phyloP scores from a whole-genome alignment of 2,113 vertebrate genomes.

The Procapra przewalskii region DNA sequence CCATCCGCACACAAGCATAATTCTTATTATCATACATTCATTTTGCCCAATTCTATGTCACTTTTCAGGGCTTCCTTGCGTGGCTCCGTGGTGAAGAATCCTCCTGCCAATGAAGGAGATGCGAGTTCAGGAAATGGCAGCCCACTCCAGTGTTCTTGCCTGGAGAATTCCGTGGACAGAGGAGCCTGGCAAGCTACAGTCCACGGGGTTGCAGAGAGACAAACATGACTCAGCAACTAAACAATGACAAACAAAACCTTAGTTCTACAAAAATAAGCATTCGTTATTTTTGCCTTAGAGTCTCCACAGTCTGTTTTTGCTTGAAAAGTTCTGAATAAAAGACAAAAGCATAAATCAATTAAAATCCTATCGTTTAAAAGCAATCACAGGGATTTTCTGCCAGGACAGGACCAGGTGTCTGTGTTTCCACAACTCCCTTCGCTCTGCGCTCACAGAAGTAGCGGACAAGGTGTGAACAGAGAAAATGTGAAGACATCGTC shows the following conservation, averaged over 20 bases:
- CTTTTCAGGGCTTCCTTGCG: background rate
- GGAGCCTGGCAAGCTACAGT: background rate
- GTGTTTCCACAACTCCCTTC: fast-evolving
- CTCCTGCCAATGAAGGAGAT: too few relatives aligned
- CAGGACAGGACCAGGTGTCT: fast-evolving
- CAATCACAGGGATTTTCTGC: background rate
- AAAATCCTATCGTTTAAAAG: background rate
- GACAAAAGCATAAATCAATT: background rate
- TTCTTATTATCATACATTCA: background rate
- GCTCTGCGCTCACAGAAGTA: background rate
- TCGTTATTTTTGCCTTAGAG: background rate
- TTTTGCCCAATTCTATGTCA: background rate
- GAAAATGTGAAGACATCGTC: fast-evolving
- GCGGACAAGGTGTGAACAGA: background rate
- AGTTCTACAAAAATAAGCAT: background rate
- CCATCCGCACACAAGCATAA: background rate
- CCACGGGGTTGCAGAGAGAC: background rate
- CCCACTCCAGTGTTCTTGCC: background rate
- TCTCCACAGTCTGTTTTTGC: background rate
- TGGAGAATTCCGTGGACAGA: background rate
- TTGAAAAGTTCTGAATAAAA: slow-evolving; percentile 11
- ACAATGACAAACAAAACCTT: background rate
- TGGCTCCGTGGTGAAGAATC: background rate
- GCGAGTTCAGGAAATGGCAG: background rate
- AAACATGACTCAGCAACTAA: background rate